Conservation (phyloP, 2,888 invertebrate species). For the Rhingia campestris region DNA sequence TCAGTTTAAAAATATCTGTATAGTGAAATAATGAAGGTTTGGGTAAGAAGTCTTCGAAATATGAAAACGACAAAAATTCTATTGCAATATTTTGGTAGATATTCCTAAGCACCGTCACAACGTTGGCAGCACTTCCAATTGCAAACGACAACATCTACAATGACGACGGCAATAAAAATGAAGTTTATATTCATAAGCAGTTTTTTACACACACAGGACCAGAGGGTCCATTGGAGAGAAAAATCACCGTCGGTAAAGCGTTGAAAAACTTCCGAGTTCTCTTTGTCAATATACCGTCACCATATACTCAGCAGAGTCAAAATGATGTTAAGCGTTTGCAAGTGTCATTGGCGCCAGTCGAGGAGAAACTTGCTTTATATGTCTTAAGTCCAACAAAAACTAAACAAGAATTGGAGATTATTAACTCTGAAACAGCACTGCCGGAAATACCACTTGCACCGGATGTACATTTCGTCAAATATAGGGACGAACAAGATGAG, state of each 20-base stretch:
- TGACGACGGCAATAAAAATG: neutral
- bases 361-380: conserved; percentile 22
- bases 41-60: conserved; percentile 1
- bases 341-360: conserved; percentile 18
- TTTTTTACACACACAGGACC: conserved; percentile 23
- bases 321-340: conserved; percentile 1
- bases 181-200: conserved; percentile 35
- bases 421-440: neutral
- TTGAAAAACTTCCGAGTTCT: conserved; percentile 27
- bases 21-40: conserved; percentile 20
- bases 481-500: conserved; percentile 18
- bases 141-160: neutral
- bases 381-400: conserved; percentile 19
- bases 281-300: conserved; percentile 37
- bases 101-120: neutral
- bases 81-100: neutral
- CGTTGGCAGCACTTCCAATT: neutral
- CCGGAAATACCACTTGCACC: neutral
- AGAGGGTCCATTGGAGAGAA: conserved; percentile 19
- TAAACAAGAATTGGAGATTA: conserved; percentile 14
- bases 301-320: conserved; percentile 13
- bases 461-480: conserved; percentile 41
- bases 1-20: conserved; percentile 24
- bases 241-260: conserved; percentile 30
- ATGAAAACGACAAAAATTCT: neutral